Base-by-base conservation (phyloP, 2,113 vertebrate genomes). In the Alces alces region DNA sequence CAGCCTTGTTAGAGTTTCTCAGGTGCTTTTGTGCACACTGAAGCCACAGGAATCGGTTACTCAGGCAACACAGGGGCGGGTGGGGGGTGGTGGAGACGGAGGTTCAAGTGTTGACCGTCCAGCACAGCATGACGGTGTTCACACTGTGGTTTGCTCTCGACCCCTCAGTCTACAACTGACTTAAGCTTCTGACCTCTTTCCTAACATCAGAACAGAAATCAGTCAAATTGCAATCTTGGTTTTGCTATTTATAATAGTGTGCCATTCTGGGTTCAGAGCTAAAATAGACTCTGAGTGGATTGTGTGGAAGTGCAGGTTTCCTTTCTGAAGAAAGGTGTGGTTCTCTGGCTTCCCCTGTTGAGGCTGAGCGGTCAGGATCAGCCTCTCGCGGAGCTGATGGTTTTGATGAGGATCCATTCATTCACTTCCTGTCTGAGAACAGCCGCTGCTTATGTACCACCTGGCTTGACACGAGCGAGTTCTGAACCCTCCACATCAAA, bases 271-370 rank as follows among this genome's bases (percentile, higher is more conserved):
- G 64, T 84, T 66, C 70, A 82, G 89, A 66, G 54, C 91, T 88
- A 82, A 96, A 94, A 96, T 83, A 94, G 93, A 78, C 30, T 61
- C 80, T 79, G 36, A 45, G 85, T 93, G 52, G 82, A 70, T 78
- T 84, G 91, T 80, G 97, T 95, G 89, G 92, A 96, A 88, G 54
- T 2, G 0, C 50, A 88, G 47, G 61, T 87, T 95, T 98, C 92
- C 93, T 97, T 97, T 97, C 92, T 93, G 45, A 96, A 96, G 96
- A 97, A 89, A 95, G 60, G 84, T 80, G 94, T 97, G 92, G 93
- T 92, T 96, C 92, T 92, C 92, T 58, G 80, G 70, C 90, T 96
- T 97, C 96, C 91, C 86, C 89, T 45, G 19, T 43, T 87, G 84
- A 78, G 95, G 85, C 19, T 5, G 10, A 5, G 60, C 3, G 90